phyloP scores from a whole-genome alignment of 2,113 vertebrate species.

The Lophochroa leadbeateri region DNA sequence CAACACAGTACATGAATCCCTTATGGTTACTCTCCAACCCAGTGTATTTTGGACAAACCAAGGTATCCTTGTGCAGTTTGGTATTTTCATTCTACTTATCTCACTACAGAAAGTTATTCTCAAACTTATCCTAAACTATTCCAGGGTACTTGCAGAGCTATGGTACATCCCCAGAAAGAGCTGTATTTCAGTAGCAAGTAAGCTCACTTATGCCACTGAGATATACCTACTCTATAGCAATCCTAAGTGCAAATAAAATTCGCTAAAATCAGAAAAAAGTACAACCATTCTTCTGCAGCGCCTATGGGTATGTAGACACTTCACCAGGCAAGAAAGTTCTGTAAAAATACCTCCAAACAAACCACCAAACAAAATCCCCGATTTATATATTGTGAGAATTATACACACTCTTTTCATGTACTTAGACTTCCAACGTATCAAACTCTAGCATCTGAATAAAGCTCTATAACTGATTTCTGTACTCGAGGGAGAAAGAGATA shows the following conservation, averaged over 20 bases:
- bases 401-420: not conserved
- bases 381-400: not conserved
- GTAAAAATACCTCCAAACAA: not conserved
- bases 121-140: not conserved
- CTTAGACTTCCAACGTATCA: not conserved
- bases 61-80: not conserved
- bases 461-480: not conserved
- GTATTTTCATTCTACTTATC: not conserved
- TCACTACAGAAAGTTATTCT: not conserved
- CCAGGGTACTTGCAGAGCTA: not conserved
- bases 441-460: not conserved
- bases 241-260: not conserved
- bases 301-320: not conserved
- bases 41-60: not conserved
- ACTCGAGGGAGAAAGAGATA: not conserved
- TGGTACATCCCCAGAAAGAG: not conserved
- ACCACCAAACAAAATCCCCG: accelerated
- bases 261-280: not conserved
- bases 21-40: not conserved
- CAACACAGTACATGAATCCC: not conserved
- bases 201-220: not conserved
- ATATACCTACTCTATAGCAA: not conserved
- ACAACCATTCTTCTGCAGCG: not conserved
- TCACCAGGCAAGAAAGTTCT: not conserved
- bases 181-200: not conserved